Conservation (phyloP, 2,888 invertebrate species). For the Pteria penguin region DNA sequence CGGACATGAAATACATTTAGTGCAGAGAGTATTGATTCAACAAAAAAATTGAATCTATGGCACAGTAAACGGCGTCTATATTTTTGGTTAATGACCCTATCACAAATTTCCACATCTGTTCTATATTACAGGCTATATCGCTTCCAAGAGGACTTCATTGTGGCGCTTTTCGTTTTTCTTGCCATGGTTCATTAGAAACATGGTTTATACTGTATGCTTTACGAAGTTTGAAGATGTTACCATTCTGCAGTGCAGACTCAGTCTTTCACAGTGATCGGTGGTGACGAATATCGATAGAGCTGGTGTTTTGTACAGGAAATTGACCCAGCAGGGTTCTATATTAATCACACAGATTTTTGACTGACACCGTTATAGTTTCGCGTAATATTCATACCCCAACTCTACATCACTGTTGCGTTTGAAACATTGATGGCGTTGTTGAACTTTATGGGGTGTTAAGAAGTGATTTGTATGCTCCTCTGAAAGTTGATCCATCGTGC, state of each 20-base stretch:
- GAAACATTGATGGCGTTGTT: too few species aligned
- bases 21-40: slow-evolving; percentile 43
- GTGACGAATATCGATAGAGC: slow-evolving; percentile 36
- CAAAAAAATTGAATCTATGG: slow-evolving; percentile 39
- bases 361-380: neutral
- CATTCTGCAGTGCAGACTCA: neutral
- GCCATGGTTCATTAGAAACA: slow-evolving; percentile 48
- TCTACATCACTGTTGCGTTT: too few species aligned
- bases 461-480: too few species aligned
- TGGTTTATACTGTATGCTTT: slow-evolving; percentile 37
- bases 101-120: slow-evolving; percentile 36
- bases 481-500: too few species aligned
- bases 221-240: slow-evolving; percentile 8
- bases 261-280: slow-evolving; percentile 17
- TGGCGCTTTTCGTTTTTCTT: slow-evolving; percentile 34
- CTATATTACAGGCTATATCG: slow-evolving; percentile 29
- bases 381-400: too few species aligned
- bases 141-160: slow-evolving; percentile 27
- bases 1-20: slow-evolving; percentile 28
- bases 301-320: slow-evolving; percentile 35
- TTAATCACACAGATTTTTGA: slow-evolving; percentile 32
- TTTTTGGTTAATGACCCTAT: slow-evolving; percentile 38
- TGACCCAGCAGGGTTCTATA: slow-evolving; percentile 31
- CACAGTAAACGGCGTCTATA: slow-evolving; percentile 33
- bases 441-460: too few species aligned